Conservation (phyloP, 2,113 vertebrate genomes). For the Rutilus rutilus region DNA sequence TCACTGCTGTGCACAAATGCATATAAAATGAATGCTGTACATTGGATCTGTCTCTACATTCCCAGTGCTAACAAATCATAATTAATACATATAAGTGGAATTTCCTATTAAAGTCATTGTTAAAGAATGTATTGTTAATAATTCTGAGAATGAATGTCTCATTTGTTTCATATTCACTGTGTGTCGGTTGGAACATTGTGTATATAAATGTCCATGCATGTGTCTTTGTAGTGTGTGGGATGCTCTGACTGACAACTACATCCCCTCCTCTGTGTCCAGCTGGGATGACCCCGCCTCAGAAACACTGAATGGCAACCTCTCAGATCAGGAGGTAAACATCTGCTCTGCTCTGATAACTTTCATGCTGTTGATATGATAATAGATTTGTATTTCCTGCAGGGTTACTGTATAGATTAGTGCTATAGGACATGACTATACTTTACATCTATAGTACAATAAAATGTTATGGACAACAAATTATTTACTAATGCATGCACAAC, state of each 20-base stretch:
- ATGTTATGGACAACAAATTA: background rate
- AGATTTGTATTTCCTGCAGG: background rate
- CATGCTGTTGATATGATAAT: background rate
- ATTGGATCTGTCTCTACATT: background rate
- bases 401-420: background rate
- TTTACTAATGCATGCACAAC: background rate
- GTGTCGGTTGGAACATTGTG: conserved; percentile 31
- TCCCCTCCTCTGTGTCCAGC: conserved; percentile 79
- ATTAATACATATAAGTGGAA: background rate
- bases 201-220: conserved; percentile 48
- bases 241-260: conserved; percentile 93
- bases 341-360: conserved; percentile 7
- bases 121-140: background rate
- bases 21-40: too few species aligned
- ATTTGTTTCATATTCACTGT: conserved; percentile 29
- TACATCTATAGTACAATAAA: background rate
- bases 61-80: too few species aligned
- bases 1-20: background rate
- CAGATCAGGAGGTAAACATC: conserved; percentile 83
- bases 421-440: background rate
- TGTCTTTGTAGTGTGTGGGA: conserved; percentile 86
- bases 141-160: background rate
- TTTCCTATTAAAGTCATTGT: background rate
- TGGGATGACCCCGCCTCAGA: conserved; percentile 84
- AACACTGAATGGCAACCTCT: conserved; percentile 86